Evolutionary conservation across 2,888 invertebrate genomes (phyloP), one percentile per base, ranked within the genome.

Genomic region (Schrankia costaestrigalis): DNA sequence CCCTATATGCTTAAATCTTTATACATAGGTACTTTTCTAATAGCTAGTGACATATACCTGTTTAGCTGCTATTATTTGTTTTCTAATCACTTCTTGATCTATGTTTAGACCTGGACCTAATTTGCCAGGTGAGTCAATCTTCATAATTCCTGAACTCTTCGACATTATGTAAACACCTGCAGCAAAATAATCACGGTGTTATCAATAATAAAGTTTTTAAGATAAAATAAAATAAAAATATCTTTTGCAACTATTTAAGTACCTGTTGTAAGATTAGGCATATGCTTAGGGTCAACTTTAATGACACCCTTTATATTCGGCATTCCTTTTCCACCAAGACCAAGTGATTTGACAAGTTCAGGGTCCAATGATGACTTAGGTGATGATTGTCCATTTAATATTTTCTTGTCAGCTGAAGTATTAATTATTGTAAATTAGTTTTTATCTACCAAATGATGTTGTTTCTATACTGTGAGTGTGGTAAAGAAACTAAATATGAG

Each of bases 151-250:
- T 19, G 93, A 92, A 51, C 93, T 93, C 71, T 92, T 91, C 5
- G 93, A 93, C 92, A 94, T 93, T 34, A 93, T 92, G 65, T 93
- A 94, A 21, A 94, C 92, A 52, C 93, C 93, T 57, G 90, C 80
- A 52, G 89, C 36, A 64, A 62, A 31, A 53, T 24, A 40, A 9
- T 11, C n/a, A n/a, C n/a, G n/a, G n/a, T n/a, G n/a, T n/a, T n/a
- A n/a, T n/a, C n/a, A n/a, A n/a, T n/a, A n/a, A n/a, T n/a, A n/a
- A n/a, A n/a, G n/a, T n/a, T n/a, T n/a, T n/a, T n/a, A n/a, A n/a
- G n/a, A n/a, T n/a, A n/a, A n/a, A n/a, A n/a, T n/a, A n/a, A n/a
- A n/a, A n/a, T n/a, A n/a, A n/a, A n/a, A n/a, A n/a, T n/a, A n/a
- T n/a, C n/a, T n/a, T n/a, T n/a, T n/a, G n/a, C n/a, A n/a, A n/a